Evolutionary conservation across 1,140 invertebrate species (phyloP).

Genomic region (Anoplophora glabripennis): DNA sequence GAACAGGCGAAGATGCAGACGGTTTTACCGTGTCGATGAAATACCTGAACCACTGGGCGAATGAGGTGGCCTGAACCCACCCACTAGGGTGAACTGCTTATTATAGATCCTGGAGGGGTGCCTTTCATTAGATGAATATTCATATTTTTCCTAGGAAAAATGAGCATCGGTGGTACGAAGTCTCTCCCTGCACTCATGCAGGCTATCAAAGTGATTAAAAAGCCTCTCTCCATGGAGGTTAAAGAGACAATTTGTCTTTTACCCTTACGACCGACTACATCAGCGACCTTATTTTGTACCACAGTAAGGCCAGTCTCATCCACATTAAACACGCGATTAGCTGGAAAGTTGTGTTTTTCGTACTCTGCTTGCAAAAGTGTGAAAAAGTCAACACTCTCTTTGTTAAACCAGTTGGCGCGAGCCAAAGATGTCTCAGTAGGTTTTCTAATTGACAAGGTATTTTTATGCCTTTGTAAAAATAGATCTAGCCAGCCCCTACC

Average conservation of each 20-base stretch:
- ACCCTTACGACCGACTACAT: slow-evolving; percentile 27
- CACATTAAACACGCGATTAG: slow-evolving; percentile 17
- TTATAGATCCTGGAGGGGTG: too few relatives aligned
- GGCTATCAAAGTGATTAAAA: slow-evolving; percentile 43
- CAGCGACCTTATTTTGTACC: slow-evolving; percentile 1
- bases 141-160: too few relatives aligned
- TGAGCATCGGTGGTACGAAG: too few relatives aligned
- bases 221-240: slow-evolving; percentile 48
- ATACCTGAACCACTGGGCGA: neutral
- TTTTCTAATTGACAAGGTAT: slow-evolving; percentile 5
- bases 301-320: neutral
- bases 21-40: slow-evolving; percentile 8
- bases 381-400: slow-evolving; percentile 13
- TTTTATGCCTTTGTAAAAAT: slow-evolving; percentile 9
- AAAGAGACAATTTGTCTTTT: slow-evolving; percentile 48
- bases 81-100: too few relatives aligned
- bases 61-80: neutral
- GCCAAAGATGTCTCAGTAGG: slow-evolving; percentile 13
- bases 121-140: too few relatives aligned
- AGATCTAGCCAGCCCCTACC: too few relatives aligned
- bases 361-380: slow-evolving; percentile 9
- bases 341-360: slow-evolving; percentile 9
- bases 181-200: slow-evolving; percentile 47
- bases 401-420: slow-evolving; percentile 13
- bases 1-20: slow-evolving; percentile 5